Evolutionary conservation across 2,888 invertebrate genomes (phyloP), one percentile per base, ranked within the genome.

Genomic region (Hypselothyrea guttata): DNA sequence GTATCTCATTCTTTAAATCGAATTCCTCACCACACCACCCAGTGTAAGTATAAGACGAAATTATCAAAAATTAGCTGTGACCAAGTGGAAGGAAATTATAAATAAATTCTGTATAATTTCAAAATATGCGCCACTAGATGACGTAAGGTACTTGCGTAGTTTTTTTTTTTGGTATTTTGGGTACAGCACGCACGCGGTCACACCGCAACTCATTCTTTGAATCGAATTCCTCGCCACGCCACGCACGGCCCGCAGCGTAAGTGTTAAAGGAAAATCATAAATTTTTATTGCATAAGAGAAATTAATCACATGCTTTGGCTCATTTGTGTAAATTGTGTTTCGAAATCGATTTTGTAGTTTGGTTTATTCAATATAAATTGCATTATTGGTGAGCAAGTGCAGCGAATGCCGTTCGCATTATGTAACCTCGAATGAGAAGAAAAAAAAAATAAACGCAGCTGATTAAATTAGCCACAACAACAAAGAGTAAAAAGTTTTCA

Each of bases 391-490:
- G n/a, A n/a, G n/a, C n/a, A n/a, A n/a, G n/a, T n/a, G n/a, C n/a
- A n/a, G n/a, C n/a, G n/a, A n/a, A n/a, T n/a, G n/a, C n/a, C n/a
- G n/a, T n/a, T n/a, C n/a, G 44, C 65, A 68, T 82, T 82, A 82
- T 83, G 83, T 82, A 82, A 82, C 83, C 75, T 71, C n/a, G n/a
- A n/a, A n/a, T n/a, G n/a, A n/a, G n/a, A n/a, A 60, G 15, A 65
- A 68, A 58, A 35, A 56, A 63, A 60, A 54, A 58, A 47, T 38
- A 30, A 41, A 13, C 49, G 53, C 69, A 75, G 75, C 67, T 63
- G 71, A 71, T 65, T 71, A 48, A 66, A 51, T 72, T 70, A 52
- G 49, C 58, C 65, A 38, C 35, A 28, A 40, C 12, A 38, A 33
- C 7, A 47, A 2, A 37, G n/a, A n/a, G n/a, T n/a, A n/a, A n/a